These are phyloP conservation scores for Amblyjoppa fuscipennis DNA, from an alignment of 2,888 invertebrate species.

Conservation along the genomic window DNA sequence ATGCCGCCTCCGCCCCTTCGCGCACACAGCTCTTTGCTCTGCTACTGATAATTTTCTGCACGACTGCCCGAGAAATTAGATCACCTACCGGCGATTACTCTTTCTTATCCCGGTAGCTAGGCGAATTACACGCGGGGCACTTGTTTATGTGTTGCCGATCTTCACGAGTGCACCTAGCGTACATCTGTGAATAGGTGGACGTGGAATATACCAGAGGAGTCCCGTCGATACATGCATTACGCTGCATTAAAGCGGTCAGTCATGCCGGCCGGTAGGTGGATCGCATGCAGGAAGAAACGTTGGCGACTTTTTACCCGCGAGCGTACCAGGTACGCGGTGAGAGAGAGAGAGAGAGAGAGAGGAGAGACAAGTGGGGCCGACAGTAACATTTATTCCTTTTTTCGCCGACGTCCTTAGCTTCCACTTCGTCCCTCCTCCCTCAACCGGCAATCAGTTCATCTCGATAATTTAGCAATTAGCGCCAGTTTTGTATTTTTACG, in stretches of 20 bases:
- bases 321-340: conserved; percentile 31
- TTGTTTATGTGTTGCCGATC: conserved; percentile 44
- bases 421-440: conserved; percentile 55
- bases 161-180: conserved; percentile 44
- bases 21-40: conserved; percentile 29
- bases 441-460: conserved; percentile 65
- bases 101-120: conserved; percentile 81
- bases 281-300: conserved; percentile 79
- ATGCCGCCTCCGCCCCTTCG: background rate
- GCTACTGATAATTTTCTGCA: conserved; percentile 84
- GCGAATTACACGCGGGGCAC: conserved; percentile 63
- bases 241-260: conserved; percentile 47
- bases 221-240: conserved; percentile 31
- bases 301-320: conserved; percentile 55
- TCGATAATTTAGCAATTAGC: conserved; percentile 79
- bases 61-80: conserved; percentile 85
- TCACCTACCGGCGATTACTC: conserved; percentile 79
- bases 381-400: conserved; percentile 36
- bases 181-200: conserved; percentile 26
- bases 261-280: conserved; percentile 66
- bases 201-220: background rate
- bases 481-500: conserved; percentile 65
- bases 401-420: conserved; percentile 32
- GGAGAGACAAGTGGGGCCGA: conserved; percentile 15
- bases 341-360: background rate